Evolutionary conservation across 2,888 invertebrate genomes (phyloP), one percentile per base, ranked within the genome.

Genomic region (Pilophorus perplexus): DNA sequence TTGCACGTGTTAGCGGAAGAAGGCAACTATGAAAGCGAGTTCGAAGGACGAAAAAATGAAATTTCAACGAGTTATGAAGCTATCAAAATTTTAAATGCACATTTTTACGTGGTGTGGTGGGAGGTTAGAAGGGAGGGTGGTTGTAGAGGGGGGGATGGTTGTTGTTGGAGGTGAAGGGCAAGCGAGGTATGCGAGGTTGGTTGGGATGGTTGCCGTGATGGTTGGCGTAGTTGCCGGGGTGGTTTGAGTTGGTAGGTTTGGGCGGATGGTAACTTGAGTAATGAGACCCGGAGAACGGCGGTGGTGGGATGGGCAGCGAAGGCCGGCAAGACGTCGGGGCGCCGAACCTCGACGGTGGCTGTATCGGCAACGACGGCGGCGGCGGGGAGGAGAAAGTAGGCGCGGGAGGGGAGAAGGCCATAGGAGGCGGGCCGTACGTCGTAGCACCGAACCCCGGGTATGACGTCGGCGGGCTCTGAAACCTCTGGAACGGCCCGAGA

Each of bases 111-210:
- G 27, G n/a, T 48, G 23, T 1, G 38, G 10, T 38, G 38, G 22
- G 20, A 12, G 20, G 38, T 38, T 55, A 55, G 55, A 55, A 55
- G 23, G 55, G 55, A 22, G 38, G 37, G 20, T 55, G 55, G 38
- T 55, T 55, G 38, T 22, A 55, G 22, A 38, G 55, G 4, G 55
- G 55, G 1, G 55, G 55, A 22, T 55, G 55, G 55, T 55, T 55
- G 55, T 55, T 55, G 55, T 55, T 55, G n/a, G 55, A 55, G 23
- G 54, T 33, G 38, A 38, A 55, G 20, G 38, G 55, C 37, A 55
- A 18, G 14, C 55, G 37, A 38, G 55, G 55, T 33, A 55, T 55
- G 38, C 20, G 55, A 37, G 55, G 55, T 38, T 33, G 55, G 22
- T 22, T 22, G 37, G 22, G 22, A n/a, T n/a, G n/a, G n/a, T n/a